phyloP scores from a whole-genome alignment of 2,888 invertebrate genomes.

The Cremastinae sp. region DNA sequence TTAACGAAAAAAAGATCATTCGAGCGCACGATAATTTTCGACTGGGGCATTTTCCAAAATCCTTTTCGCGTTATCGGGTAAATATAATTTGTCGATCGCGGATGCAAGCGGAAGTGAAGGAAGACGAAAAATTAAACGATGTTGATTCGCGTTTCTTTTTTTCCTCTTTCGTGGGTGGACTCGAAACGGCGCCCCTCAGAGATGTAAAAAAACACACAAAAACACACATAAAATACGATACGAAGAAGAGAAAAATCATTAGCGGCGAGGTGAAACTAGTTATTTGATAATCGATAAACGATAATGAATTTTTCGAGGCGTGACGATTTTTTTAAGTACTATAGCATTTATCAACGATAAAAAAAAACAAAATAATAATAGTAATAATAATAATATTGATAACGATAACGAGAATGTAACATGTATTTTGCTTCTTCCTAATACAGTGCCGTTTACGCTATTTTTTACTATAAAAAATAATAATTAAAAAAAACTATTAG shows the following conservation, averaged over 20 bases:
- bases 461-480: slow-evolving; percentile 78
- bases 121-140: slow-evolving; percentile 13
- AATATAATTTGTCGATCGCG: slow-evolving; percentile 13
- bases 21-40: slow-evolving; percentile 27
- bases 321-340: slow-evolving; percentile 70
- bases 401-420: slow-evolving; percentile 76
- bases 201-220: slow-evolving; percentile 25
- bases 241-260: slow-evolving; percentile 9
- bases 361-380: slow-evolving; percentile 44
- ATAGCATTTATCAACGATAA: slow-evolving; percentile 78
- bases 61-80: slow-evolving; percentile 49
- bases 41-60: too few relatives aligned
- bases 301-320: slow-evolving; percentile 62
- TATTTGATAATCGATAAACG: slow-evolving; percentile 60
- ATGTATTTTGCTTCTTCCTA: slow-evolving; percentile 80
- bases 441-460: slow-evolving; percentile 80
- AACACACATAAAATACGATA: slow-evolving; percentile 20
- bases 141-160: slow-evolving; percentile 18
- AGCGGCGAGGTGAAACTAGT: slow-evolving; percentile 36
- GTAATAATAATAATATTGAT: slow-evolving; percentile 31
- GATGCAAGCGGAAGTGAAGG: slow-evolving; percentile 24
- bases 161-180: slow-evolving; percentile 16
- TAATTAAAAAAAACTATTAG: slow-evolving; percentile 58
- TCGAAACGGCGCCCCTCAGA: not conserved
- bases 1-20: not conserved